Conservation (phyloP, 1,140 invertebrate genomes). For the Hestina assimilis region DNA sequence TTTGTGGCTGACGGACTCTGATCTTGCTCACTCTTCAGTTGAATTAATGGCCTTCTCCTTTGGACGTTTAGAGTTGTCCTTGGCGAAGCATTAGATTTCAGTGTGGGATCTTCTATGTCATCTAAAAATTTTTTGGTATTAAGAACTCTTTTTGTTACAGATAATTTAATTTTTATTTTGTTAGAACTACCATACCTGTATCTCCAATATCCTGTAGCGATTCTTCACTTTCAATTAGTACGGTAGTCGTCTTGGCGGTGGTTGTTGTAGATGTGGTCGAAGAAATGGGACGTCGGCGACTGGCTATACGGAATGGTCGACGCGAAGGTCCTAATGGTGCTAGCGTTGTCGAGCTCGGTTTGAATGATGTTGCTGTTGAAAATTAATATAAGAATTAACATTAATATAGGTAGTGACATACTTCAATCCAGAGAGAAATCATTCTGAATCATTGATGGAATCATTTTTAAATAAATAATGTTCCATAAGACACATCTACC, state of each 20-base stretch:
- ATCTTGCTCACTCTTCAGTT: conserved; percentile 44
- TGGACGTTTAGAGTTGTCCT: conserved; percentile 41
- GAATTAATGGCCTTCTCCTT: conserved; percentile 50
- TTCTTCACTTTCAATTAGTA: conserved; percentile 49
- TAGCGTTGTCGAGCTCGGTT: conserved; percentile 17
- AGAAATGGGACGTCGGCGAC: conserved; percentile 41
- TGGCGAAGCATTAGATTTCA: conserved; percentile 22
- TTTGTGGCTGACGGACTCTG: conserved; percentile 64
- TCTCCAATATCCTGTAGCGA: conserved; percentile 61
- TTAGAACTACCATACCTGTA: conserved; percentile 36
- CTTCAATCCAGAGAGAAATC: too few species aligned
- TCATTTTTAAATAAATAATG: too few species aligned
- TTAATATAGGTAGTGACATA: too few species aligned
- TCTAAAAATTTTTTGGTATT: conserved; percentile 30
- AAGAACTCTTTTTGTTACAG: not conserved
- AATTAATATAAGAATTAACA: conserved; percentile 5
- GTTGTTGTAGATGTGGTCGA: conserved; percentile 38
- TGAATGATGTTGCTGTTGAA: conserved; percentile 24
- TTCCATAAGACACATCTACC: too few species aligned
- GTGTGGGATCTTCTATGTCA: conserved; percentile 53
- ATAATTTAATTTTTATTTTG: conserved; percentile 4
- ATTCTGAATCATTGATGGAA: too few species aligned
- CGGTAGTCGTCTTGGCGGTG: conserved; percentile 34
- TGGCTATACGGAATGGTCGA: conserved; percentile 51
- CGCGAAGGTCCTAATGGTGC: conserved; percentile 25